Evolutionary conservation across 2,113 vertebrate genomes (phyloP).

Genomic region (Rissa tridactyla): DNA sequence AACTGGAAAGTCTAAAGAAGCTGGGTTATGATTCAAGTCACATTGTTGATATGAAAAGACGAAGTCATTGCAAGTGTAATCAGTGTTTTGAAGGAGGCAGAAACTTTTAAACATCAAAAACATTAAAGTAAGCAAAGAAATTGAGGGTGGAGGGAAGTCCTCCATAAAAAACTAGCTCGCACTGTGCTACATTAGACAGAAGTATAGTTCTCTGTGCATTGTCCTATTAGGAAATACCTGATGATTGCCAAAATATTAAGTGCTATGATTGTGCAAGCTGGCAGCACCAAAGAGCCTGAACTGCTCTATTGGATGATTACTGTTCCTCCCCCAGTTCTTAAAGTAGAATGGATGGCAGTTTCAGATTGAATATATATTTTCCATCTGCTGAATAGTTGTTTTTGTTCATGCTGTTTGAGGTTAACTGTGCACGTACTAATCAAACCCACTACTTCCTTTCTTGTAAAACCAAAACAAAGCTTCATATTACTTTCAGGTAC

Average conservation of each 20-base stretch:
- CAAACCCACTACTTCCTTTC: constrained; percentile 82
- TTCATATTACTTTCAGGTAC: constrained; percentile 62
- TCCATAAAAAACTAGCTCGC: not conserved
- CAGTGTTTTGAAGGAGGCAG: not conserved
- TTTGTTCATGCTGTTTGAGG: constrained; percentile 76
- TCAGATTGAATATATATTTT: constrained; percentile 77
- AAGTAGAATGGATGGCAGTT: constrained; percentile 54
- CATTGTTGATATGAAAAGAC: not conserved
- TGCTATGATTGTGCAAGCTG: not conserved
- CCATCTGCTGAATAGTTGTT: constrained; percentile 76
- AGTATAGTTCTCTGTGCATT: not conserved
- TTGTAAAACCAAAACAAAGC: constrained; percentile 83
- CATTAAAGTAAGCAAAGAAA: not conserved
- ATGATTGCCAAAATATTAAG: not conserved
- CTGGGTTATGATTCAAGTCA: not conserved
- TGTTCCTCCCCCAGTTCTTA: not conserved
- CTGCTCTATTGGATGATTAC: not conserved
- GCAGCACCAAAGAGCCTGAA: not conserved
- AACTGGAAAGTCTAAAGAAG: not conserved
- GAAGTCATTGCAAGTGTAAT: not conserved
- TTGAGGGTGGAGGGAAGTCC: not conserved
- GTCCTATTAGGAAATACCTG: not conserved
- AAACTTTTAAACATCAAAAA: constrained; percentile 8
- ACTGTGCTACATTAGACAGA: not conserved
- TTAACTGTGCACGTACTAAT: constrained; percentile 71